Conservation (phyloP, 2,113 vertebrate genomes). For the Neofelis nebulosa region DNA sequence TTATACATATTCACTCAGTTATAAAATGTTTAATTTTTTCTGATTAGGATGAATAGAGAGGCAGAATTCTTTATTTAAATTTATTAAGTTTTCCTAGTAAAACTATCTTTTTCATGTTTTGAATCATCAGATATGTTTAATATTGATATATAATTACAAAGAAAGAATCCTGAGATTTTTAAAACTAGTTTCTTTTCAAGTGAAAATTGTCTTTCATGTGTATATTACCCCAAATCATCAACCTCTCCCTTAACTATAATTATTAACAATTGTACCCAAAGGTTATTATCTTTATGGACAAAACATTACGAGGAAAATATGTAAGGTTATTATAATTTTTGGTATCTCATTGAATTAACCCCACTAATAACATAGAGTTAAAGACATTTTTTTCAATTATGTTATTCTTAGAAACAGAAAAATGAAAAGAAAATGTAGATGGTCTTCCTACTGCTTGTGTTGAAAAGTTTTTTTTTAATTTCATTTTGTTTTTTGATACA, state of each 20-base stretch:
- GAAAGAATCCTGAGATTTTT: background rate
- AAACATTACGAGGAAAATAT: background rate
- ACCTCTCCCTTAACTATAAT: background rate
- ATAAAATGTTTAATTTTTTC: background rate
- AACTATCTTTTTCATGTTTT: background rate
- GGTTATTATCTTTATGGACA: background rate
- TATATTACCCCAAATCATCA: background rate
- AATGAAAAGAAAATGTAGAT: background rate
- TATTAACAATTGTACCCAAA: background rate
- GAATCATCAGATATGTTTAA: background rate
- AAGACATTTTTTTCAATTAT: background rate
- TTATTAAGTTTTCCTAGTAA: background rate
- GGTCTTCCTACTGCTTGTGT: background rate
- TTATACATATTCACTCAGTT: background rate
- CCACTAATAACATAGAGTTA: background rate
- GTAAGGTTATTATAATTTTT: background rate
- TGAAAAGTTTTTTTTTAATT: background rate
- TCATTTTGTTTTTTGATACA: background rate
- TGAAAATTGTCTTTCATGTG: background rate
- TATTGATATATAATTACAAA: background rate
- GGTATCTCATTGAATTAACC: background rate
- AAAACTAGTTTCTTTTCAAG: background rate
- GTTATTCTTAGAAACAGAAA: background rate
- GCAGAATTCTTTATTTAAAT: background rate
- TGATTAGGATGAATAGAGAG: background rate